Percentiles rank a stretch among this genome's conserved stretches.
Evolutionary conservation across 2,113 vertebrate species (phyloP).

Genomic region (Coptodon bakossiorum): DNA sequence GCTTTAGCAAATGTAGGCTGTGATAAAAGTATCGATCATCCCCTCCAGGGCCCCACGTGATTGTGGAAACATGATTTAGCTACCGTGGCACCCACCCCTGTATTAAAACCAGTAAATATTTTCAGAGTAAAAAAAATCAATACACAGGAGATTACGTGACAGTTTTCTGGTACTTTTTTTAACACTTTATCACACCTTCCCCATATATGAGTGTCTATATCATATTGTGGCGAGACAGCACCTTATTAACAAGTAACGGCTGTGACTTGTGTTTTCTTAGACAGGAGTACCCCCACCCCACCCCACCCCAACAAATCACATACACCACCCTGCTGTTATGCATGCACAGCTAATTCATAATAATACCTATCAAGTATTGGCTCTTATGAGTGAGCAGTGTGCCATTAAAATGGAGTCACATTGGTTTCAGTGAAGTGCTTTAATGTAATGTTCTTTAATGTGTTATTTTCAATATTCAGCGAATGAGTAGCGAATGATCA

Average conservation of each 20-base stretch:
- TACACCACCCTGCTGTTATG: conserved; percentile 9
- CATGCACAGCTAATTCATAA: conserved; percentile 48
- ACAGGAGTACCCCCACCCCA: neutral
- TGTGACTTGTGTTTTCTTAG: conserved; percentile 3
- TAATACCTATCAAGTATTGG: conserved; percentile 44
- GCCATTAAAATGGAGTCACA: conserved; percentile 51
- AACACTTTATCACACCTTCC: neutral
- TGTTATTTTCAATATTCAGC: conserved; percentile 55
- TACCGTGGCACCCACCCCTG: neutral
- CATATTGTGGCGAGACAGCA: neutral
- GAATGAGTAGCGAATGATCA: conserved; percentile 37
- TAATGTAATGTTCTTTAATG: conserved; percentile 60
- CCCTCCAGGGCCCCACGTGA: neutral
- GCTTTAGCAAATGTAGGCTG: neutral
- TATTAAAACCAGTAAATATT: conserved; percentile 42
- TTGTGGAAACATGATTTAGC: neutral
- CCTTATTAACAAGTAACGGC: neutral
- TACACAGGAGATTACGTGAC: conserved; percentile 4
- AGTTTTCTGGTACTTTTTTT: conserved; percentile 10
- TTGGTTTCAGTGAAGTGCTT: conserved; percentile 53
- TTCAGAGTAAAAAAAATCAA: conserved; percentile 12
- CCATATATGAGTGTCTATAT: conserved; percentile 7
- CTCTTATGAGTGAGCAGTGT: conserved; percentile 26
- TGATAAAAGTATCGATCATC: conserved; percentile 40
- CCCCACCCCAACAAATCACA: neutral